A percentile compares a stretch with the other conserved stretches of the same genome.
These are phyloP conservation scores for Embidobia sp. DNA, from an alignment of 2,888 invertebrate species.

Conservation along the genomic window DNA sequence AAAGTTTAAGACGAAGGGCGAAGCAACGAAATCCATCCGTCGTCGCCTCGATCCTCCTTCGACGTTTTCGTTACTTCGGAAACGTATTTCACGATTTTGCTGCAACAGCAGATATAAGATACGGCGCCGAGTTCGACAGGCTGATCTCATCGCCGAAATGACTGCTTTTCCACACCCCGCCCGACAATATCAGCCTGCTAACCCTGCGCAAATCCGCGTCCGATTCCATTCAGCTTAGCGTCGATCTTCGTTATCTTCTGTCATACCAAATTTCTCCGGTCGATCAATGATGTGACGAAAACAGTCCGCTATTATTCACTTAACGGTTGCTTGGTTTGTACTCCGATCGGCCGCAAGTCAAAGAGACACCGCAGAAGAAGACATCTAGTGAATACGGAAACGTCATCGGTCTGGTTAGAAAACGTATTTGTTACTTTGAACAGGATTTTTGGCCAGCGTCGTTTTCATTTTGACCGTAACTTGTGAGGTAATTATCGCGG, in stretches of 20 bases:
- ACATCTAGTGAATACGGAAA: too few species aligned
- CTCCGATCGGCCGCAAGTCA: background rate
- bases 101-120: slow-evolving; percentile 67
- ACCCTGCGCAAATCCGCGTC: slow-evolving; percentile 75
- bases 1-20: too few species aligned
- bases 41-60: too few species aligned
- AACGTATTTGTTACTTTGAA: too few species aligned
- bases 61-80: slow-evolving; percentile 12
- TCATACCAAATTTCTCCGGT: slow-evolving; percentile 23
- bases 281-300: slow-evolving; percentile 28
- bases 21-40: too few species aligned
- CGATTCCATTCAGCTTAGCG: slow-evolving; percentile 36
- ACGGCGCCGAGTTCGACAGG: slow-evolving; percentile 81
- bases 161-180: slow-evolving; percentile 80
- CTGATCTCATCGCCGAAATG: slow-evolving; percentile 82
- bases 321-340: slow-evolving; percentile 5
- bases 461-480: too few species aligned
- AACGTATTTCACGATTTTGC: slow-evolving; percentile 58
- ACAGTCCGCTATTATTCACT: background rate
- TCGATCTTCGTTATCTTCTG: slow-evolving; percentile 52
- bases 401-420: too few species aligned
- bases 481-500: too few species aligned
- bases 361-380: too few species aligned
- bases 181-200: slow-evolving; percentile 82
- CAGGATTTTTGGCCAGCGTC: too few species aligned